Evolutionary conservation across 2,113 vertebrate species (phyloP), one percentile per base, ranked within the genome.

Genomic region (Pangasianodon hypophthalmus): DNA sequence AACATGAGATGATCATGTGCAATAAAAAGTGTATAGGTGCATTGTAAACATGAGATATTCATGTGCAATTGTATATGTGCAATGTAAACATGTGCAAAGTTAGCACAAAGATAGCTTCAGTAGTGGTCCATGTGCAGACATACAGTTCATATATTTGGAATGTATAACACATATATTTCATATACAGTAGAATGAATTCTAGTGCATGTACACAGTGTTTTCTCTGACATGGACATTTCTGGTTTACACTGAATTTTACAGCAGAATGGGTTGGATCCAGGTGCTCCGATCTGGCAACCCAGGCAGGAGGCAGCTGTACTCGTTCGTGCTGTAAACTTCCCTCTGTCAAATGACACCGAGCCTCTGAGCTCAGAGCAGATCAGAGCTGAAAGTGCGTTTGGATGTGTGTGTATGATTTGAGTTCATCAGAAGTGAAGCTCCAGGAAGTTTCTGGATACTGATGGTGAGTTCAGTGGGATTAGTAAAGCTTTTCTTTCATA

Each of bases 391-490:
- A 44, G 37, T 73, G 64, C 16, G 85, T 73, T 21, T 41, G 44
- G 73, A 88, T n/a, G 46, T 58, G 46, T 32, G 48, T 26, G 4
- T 24, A 4, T n/a, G 13, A n/a, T 71, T 18, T 7, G 44, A 32
- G 81, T 84, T 44, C 7, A 60, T 24, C 32, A 0, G 67, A 4
- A 10, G 52, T 48, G 48, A 37, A 48, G 73, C 52, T n/a, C 21
- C 54, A 18, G 52, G 16, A 82, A 18, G 41, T n/a, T 32, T 48
- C 8, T 26, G 29, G 77, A 84, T 44, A 14, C 62, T 89, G 67
- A 85, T 89, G 88, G 88, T 89, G 58, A 89, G 88, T 85, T 50
- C 4, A 73, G 21, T 46, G 37, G 41, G 56, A 62, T 46, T 84
- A 82, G 16, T 82, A 1, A 41, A 82, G 48, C 29, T 82, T 82